Conservation (phyloP, 2,113 vertebrate genomes). For the Gallinago media region DNA sequence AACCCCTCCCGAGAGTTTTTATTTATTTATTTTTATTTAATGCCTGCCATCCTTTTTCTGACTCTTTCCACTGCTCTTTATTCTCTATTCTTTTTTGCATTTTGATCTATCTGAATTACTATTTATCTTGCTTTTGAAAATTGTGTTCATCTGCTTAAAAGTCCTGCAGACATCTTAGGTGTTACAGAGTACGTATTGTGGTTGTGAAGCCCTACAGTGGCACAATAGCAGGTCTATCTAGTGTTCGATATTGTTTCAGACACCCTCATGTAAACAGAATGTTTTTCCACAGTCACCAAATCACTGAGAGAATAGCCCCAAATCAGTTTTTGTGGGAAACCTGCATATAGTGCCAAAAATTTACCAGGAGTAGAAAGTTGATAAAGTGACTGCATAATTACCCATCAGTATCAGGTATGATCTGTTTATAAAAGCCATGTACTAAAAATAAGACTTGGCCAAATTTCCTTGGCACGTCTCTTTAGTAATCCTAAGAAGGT, state of each 20-base stretch:
- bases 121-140: not conserved
- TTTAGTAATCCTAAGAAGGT: slow-evolving; percentile 13
- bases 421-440: not conserved
- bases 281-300: not conserved
- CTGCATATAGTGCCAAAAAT: not conserved
- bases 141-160: not conserved
- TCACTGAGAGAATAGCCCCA: not conserved
- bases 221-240: not conserved
- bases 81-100: not conserved
- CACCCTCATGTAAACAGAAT: not conserved
- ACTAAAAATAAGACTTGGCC: not conserved
- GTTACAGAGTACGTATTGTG: not conserved
- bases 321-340: not conserved
- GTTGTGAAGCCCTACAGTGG: not conserved
- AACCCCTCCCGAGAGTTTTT: not conserved
- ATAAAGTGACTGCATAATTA: not conserved
- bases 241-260: not conserved
- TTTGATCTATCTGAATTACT: slow-evolving; percentile 1
- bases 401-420: not conserved
- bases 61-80: not conserved
- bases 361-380: not conserved
- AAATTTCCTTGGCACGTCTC: not conserved
- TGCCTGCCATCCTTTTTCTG: not conserved
- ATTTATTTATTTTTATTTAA: not conserved
- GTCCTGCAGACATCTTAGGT: not conserved